phyloP scores from a whole-genome alignment of 2,113 vertebrate species.

The Orthonyx spaldingii region DNA sequence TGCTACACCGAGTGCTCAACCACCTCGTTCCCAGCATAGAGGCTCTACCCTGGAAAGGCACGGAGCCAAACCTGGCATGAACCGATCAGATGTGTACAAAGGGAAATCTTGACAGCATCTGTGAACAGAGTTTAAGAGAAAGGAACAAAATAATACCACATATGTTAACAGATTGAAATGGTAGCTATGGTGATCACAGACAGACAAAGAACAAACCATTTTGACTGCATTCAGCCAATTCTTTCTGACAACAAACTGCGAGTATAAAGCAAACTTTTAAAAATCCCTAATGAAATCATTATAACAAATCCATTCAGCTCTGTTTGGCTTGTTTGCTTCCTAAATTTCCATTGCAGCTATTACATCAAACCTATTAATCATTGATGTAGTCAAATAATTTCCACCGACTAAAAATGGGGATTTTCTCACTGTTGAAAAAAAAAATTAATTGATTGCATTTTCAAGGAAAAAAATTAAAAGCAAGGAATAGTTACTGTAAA shows the following conservation, averaged over 20 bases:
- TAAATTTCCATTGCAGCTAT: constrained; percentile 4
- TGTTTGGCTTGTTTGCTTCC: constrained; percentile 22
- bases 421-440: background rate
- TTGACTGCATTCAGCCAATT: constrained; percentile 43
- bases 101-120: constrained; percentile 57
- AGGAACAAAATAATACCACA: constrained; percentile 65
- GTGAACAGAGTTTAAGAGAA: constrained; percentile 59
- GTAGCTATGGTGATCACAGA: constrained; percentile 68
- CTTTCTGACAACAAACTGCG: constrained; percentile 48
- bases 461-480: background rate
- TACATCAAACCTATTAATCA: constrained; percentile 35
- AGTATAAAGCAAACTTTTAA: constrained; percentile 53
- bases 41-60: background rate
- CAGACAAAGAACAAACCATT: constrained; percentile 65
- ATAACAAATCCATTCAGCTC: background rate
- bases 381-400: background rate
- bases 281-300: constrained; percentile 38
- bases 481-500: constrained; percentile 3
- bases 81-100: constrained; percentile 5
- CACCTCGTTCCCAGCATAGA: background rate
- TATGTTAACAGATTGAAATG: constrained; percentile 66
- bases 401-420: background rate
- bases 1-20: background rate
- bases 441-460: background rate
- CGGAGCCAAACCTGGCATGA: background rate